Base-by-base conservation (phyloP, 2,888 invertebrate species). In the Aleiodes testaceus region DNA sequence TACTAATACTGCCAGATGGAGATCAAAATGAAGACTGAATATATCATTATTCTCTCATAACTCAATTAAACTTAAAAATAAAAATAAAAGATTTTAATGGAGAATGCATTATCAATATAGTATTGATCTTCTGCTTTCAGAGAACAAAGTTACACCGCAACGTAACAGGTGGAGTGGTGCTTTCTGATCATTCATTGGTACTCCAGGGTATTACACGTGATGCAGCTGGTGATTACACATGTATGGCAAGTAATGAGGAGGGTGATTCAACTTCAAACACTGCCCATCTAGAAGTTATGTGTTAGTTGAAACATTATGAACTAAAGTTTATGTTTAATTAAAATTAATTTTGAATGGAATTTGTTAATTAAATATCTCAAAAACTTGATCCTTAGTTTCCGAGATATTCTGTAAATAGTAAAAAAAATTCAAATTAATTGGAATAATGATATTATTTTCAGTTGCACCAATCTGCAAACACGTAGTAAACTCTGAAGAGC, bases 191-290 rank as follows among this genome's bases (percentile, higher is more conserved):
- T 87, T 95, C 95, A 85, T 89, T 97, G 79, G 95, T 96, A 18
- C 91, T 96, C 75, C 96, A 96, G 87, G 94, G 93, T 81, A 95
- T 97, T 77, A 94, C 93, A 65, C 90, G 95, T 77, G 92, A 93
- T 73, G 93, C 94, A 63, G 94, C 95, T 49, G 96, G 96, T n/a
- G 93, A 94, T 87, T 97, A 96, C 89, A 94, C 94, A 72, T 96
- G 96, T 86, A 90, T 93, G 88, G 95, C 96, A 36, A 92, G 93
- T 69, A 97, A 96, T 87, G 91, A 92, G 65, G 95, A 96, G 87
- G 96, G 96, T 52, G 94, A 93, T 79, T 94, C 94, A 76, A 89
- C 84, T 75, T 89, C 89, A 74, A 88, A 89, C 78, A 79, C 84
- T 70, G 87, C 89, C 65, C 80, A 85, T 74, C 87, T 89, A 70